Conservation (phyloP, 2,113 vertebrate species). For the Oxygymnocypris stewartii region DNA sequence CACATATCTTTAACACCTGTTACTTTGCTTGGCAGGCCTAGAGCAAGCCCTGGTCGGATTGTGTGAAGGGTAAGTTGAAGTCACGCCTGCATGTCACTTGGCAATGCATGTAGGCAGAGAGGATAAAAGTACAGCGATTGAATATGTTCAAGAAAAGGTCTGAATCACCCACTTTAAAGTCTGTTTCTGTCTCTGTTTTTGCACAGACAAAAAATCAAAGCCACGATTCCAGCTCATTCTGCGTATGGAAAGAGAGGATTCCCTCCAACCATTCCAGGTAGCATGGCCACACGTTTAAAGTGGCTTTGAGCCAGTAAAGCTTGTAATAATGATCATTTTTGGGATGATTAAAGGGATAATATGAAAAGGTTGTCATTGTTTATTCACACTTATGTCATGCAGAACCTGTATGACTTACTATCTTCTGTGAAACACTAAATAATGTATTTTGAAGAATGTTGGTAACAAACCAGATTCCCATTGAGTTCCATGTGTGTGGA, state of each 20-base stretch:
- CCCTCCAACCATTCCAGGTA: slow-evolving; percentile 92
- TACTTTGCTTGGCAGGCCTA: slow-evolving; percentile 77
- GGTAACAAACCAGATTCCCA: no score
- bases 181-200: not conserved
- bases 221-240: slow-evolving; percentile 88
- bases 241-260: slow-evolving; percentile 95
- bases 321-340: not conserved
- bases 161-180: not conserved
- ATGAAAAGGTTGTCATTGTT: not conserved
- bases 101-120: not conserved
- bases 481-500: no score
- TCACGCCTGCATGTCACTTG: not conserved
- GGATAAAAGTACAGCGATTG: not conserved
- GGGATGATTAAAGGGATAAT: no score
- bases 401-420: no score
- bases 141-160: slow-evolving; percentile 6
- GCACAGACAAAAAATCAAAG: slow-evolving; percentile 91
- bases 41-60: slow-evolving; percentile 92
- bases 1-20: not conserved
- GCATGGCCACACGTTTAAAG: not conserved
- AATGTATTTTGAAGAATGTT: not conserved
- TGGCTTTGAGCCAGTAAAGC: not conserved
- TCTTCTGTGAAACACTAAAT: not conserved
- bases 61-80: slow-evolving; percentile 85
- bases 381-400: no score